Evolutionary conservation across 2,888 invertebrate species (phyloP), one percentile per base, ranked within the genome.

Genomic region (Netelia fuscicornis): DNA sequence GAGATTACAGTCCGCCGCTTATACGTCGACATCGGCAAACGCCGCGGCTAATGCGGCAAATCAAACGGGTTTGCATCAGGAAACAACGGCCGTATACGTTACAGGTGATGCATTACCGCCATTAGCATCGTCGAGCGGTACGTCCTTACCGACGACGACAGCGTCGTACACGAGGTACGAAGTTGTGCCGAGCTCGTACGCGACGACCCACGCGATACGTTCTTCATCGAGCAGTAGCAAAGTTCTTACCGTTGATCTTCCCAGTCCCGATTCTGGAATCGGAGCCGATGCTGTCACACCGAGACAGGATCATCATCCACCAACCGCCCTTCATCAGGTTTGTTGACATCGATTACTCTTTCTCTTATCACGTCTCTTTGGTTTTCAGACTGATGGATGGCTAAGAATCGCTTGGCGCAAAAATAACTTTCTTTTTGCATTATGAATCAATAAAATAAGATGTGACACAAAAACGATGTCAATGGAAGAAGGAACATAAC

Each of bases 191-290:
- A 93, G 93, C 87, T 93, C 93, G 60, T 93, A 93, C 85, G 90
- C 93, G 52, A 93, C 93, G 75, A 91, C 92, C 77, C 93, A 93
- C 89, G 92, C 93, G 74, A 93, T 93, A 84, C 91, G 93, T 86
- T 93, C 93, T 52, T 91, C 93, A 13, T 93, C 93, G 58, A 92
- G 91, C 87, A 93, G 91, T 90, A 93, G 93, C 90, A 93, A 93
- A 90, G 98, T 97, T 62, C 96, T 98, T 89, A 98, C 98, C 74
- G 98, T 98, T 92, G 98, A 98, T 95, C 96, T 99, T 93, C 98
- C 98, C 42, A 98, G 98, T 90, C 98, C 98, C 42, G 99, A 99
- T 95, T 98, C 98, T 93, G 99, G 99, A 87, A 98, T 99, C 92
- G 98, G 98, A 87, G 97, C 98, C 56, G 98, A 98, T 93, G 97